A percentile compares a stretch with the other conserved stretches of the same genome.
Conservation (phyloP, 2,797 vertebrate genomes). For the Brachyrhaphis roseni region DNA sequence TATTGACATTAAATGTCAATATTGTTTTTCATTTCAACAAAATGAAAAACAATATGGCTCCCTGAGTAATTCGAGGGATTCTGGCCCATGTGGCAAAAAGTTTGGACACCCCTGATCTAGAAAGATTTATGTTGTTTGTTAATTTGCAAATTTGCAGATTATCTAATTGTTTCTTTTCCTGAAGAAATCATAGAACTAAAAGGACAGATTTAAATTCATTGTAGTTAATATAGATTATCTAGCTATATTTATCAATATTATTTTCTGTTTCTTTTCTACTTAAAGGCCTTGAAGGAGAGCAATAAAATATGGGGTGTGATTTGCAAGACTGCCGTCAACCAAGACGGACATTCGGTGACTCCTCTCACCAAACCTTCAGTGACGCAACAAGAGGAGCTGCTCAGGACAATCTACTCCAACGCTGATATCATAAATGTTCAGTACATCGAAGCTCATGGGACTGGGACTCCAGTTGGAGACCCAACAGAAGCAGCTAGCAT, state of each 20-base stretch:
- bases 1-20: too few relatives aligned
- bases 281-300: conserved; percentile 83
- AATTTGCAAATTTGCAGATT: background rate
- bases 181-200: background rate
- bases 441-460: conserved; percentile 86
- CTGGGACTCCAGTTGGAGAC: conserved; percentile 84
- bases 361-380: conserved; percentile 83
- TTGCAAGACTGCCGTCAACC: conserved; percentile 84
- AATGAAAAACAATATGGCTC: too few relatives aligned
- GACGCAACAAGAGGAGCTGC: conserved; percentile 82
- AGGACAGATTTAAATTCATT: background rate
- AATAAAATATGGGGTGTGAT: conserved; percentile 89
- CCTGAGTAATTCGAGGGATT: too few relatives aligned
- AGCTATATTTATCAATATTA: background rate
- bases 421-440: conserved; percentile 77
- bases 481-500: conserved; percentile 83
- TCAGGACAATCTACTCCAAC: conserved; percentile 78
- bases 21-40: too few relatives aligned
- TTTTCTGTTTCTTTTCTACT: conserved; percentile 19
- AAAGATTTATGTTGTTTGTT: background rate
- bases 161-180: background rate
- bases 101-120: background rate
- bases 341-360: conserved; percentile 77
- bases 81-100: too few relatives aligned
- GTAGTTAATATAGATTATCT: too few relatives aligned